Evolutionary conservation across 2,888 invertebrate genomes (phyloP), one percentile per base, ranked within the genome.

Genomic region (Ptilodon capucinus): DNA sequence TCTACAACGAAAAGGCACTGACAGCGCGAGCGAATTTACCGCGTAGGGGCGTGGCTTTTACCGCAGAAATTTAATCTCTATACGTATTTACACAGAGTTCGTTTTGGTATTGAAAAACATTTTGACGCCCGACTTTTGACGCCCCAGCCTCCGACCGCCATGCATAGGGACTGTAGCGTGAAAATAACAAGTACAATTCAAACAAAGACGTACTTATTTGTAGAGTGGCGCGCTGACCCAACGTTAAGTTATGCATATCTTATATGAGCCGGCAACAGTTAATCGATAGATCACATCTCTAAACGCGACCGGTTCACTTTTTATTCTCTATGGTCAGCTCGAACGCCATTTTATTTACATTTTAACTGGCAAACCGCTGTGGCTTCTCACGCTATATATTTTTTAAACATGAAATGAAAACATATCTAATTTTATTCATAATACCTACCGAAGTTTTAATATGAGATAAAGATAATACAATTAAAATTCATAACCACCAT

Each of bases 181-280:
- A 34, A 34, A 16, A 34, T 16, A 16, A 14, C 11, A 2, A 30
- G 30, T 30, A n/a, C 30, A 32, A 2, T 14, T 14, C 14, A 32
- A 32, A 14, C 32, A 14, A 32, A 32, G 32, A 32, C 32, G 14
- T 14, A 32, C 14, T 32, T 14, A 32, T 32, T 32, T 32, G 32
- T 32, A 8, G 14, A 17, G 35, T 17, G 35, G 17, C 35, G 9
- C 17, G 8, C 18, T 32, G 35, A 41, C 43, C 32, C 40, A 44
- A 30, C 32, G 40, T 45, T 42, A 50, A 61, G 51, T 53, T 58
- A 63, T 54, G 54, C 56, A 63, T 65, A 63, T 53, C 50, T 61
- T 59, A 54, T 48, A 53, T 34, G 8, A 40, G 36, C 43, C 17
- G 38, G 32, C 40, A 25, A 41, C 14, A 46, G 30, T 43, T 43